Conservation (phyloP, 2,113 vertebrate species). For the Ibidorhyncha struthersii region DNA sequence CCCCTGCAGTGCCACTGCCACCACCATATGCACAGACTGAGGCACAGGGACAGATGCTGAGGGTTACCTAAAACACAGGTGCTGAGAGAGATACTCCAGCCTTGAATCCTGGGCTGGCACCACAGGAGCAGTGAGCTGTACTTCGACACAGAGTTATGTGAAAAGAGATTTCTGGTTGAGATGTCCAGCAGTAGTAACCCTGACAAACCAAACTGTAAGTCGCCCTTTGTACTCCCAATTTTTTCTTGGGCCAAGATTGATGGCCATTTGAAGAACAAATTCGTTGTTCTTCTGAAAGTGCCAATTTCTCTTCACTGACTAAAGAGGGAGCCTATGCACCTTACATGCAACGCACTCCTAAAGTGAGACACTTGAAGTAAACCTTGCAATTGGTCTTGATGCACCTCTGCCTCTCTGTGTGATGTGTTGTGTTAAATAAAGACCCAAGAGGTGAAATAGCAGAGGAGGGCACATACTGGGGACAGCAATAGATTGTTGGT, state of each 20-base stretch:
- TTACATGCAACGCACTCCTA: neutral
- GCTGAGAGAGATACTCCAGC: neutral
- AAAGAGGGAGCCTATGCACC: neutral
- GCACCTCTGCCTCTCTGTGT: neutral
- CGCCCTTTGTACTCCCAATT: rapidly evolving
- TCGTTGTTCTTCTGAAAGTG: neutral
- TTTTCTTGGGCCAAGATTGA: neutral
- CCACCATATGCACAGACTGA: neutral
- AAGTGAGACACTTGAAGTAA: neutral
- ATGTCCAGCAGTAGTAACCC: neutral
- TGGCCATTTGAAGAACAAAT: neutral
- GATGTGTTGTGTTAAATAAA: neutral
- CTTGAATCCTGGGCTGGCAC: neutral
- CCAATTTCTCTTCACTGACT: neutral
- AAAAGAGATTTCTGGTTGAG: neutral
- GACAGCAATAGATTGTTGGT: neutral
- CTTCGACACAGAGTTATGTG: neutral
- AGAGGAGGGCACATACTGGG: neutral
- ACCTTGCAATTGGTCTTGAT: neutral
- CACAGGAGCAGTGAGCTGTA: neutral
- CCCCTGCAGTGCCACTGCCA: neutral
- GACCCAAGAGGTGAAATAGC: neutral
- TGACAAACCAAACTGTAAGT: no score
- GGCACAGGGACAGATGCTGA: neutral
- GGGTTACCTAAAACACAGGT: neutral